Conservation (phyloP, 2,888 invertebrate species). For the Nineta flava region DNA sequence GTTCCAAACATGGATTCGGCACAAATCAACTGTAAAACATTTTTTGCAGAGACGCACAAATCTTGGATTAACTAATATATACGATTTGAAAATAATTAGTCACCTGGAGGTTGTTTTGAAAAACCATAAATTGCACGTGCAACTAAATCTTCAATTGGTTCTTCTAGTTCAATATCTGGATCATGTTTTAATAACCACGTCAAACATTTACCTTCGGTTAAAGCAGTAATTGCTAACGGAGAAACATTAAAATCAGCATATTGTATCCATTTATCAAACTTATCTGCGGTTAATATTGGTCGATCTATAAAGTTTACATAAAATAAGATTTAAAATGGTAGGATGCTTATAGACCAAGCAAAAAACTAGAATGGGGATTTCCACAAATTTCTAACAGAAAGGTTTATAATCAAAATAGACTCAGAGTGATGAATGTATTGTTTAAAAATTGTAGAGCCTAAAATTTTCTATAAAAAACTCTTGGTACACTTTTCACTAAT, state of each 20-base stretch:
- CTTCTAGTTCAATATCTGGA: background rate
- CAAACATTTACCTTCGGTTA: constrained; percentile 1
- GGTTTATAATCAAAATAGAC: constrained; percentile 1
- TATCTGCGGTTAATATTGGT: background rate
- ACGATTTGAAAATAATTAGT: background rate
- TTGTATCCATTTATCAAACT: background rate
- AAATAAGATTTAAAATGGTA: no score
- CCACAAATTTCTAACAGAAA: background rate
- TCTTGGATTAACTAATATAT: no score
- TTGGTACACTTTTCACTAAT: no score
- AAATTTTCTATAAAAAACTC: no score
- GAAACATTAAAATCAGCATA: background rate
- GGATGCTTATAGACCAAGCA: no score
- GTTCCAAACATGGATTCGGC: no score
- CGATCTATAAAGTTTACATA: background rate
- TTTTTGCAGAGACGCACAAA: no score
- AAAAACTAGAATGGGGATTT: no score
- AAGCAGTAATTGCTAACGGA: background rate
- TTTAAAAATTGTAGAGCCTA: no score
- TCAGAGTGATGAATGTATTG: no score
- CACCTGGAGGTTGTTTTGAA: constrained; percentile 10
- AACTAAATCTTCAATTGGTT: constrained; percentile 5
- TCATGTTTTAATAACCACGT: background rate
- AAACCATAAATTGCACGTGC: constrained; percentile 3
- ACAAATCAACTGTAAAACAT: background rate